These are phyloP conservation scores for Aplysina aerophoba DNA, from an alignment of 37 sponge, comb jelly and placozoan genomes.

Conservation along the genomic window DNA sequence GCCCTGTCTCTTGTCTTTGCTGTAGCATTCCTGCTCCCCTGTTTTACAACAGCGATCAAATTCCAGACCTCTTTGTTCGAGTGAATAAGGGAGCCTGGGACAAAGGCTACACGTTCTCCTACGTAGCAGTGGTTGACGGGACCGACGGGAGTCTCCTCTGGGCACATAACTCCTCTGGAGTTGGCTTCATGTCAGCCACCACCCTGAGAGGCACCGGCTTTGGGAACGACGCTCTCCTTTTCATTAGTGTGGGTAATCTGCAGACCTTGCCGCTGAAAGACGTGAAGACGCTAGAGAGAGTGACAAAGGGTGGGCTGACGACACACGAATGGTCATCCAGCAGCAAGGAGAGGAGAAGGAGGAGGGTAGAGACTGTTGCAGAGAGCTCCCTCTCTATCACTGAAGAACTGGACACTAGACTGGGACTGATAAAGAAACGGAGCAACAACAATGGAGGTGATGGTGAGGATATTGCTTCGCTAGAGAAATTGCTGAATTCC, in stretches of 20 bases:
- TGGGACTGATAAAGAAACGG: neutral
- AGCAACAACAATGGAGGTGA: too few species aligned
- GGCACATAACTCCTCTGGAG: conserved; percentile 48
- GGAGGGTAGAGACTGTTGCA: neutral
- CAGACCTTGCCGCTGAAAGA: conserved; percentile 8
- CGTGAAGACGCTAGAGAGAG: neutral
- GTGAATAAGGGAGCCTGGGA: conserved; percentile 69
- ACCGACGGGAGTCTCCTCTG: conserved; percentile 56
- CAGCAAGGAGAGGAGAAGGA: neutral
- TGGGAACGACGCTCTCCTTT: conserved; percentile 68
- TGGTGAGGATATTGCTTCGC: too few species aligned
- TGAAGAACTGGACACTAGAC: neutral
- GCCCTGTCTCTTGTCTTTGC: neutral
- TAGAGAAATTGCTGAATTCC: too few species aligned
- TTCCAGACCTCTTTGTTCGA: conserved; percentile 71
- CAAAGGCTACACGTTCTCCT: conserved; percentile 53
- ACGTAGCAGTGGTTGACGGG: conserved; percentile 69
- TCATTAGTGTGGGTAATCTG: conserved; percentile 38
- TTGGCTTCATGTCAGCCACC: conserved; percentile 55
- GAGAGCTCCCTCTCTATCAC: neutral
- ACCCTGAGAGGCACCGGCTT: conserved; percentile 18
- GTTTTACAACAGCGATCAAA: conserved; percentile 63
- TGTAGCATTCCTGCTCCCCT: conserved; percentile 75
- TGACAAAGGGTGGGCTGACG: conserved; percentile 6
- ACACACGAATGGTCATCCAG: neutral